Conservation (phyloP, 1,140 invertebrate genomes). For the Palaemon carinicauda region DNA sequence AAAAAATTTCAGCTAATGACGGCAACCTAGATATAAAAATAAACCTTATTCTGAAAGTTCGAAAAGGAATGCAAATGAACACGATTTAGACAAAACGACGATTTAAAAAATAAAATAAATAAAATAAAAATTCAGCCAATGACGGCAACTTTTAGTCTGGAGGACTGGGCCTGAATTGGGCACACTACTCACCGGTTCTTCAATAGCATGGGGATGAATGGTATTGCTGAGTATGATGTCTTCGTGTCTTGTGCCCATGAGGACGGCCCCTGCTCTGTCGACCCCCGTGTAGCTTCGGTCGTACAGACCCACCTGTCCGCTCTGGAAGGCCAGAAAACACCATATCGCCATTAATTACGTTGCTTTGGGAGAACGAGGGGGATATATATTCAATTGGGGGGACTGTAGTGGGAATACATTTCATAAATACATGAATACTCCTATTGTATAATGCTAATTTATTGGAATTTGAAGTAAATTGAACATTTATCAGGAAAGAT, state of each 20-base stretch:
- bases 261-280: constrained; percentile 56
- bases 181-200: constrained; percentile 53
- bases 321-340: constrained; percentile 36
- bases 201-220: constrained; percentile 56
- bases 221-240: constrained; percentile 58
- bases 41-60: too few relatives aligned
- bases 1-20: too few relatives aligned
- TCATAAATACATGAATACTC: too few relatives aligned
- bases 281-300: constrained; percentile 56
- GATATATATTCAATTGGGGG: too few relatives aligned
- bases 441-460: too few relatives aligned
- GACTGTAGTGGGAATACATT: too few relatives aligned
- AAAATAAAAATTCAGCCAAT: too few relatives aligned
- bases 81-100: neutral
- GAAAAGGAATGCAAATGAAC: too few relatives aligned
- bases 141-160: too few relatives aligned
- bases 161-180: neutral
- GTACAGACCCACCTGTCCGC: constrained; percentile 57
- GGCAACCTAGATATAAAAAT: too few relatives aligned
- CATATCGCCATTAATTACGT: neutral
- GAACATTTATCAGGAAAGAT: too few relatives aligned
- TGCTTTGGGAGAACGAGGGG: neutral
- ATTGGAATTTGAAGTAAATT: too few relatives aligned
- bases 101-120: neutral
- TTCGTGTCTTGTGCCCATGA: constrained; percentile 58